A percentile compares a stretch with the other conserved stretches of the same genome.
phyloP scores from a whole-genome alignment of 1,140 invertebrate genomes.

The Aphelinus atriplicis region DNA sequence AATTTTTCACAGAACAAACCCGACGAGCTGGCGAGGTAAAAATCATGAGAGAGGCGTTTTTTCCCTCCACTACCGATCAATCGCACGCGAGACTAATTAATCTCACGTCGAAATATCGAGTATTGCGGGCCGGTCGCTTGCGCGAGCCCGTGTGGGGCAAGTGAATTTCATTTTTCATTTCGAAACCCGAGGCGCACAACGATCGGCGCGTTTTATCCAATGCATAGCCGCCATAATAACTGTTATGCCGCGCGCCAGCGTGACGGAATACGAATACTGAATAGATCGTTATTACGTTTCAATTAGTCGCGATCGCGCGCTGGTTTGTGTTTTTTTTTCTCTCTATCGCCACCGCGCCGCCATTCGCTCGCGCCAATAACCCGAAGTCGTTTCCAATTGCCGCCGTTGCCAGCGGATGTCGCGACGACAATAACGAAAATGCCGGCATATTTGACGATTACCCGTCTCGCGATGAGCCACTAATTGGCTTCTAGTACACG shows the following conservation, averaged over 20 bases:
- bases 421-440: too few relatives aligned
- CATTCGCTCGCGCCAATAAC: background rate
- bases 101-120: too few relatives aligned
- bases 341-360: conserved; percentile 9
- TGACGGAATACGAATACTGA: conserved; percentile 26
- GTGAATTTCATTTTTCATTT: conserved; percentile 22
- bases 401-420: too few relatives aligned
- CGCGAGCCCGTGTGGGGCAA: background rate
- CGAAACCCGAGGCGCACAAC: conserved; percentile 16
- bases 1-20: too few relatives aligned
- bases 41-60: too few relatives aligned
- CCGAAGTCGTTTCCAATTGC: background rate
- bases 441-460: too few relatives aligned
- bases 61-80: background rate
- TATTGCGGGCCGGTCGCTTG: too few relatives aligned
- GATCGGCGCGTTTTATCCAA: conserved; percentile 20
- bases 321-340: background rate
- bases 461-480: too few relatives aligned
- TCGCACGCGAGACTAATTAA: conserved; percentile 5
- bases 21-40: too few relatives aligned
- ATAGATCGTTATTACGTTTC: conserved; percentile 39
- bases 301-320: conserved; percentile 28
- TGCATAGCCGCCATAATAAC: conserved; percentile 21
- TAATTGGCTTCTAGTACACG: too few relatives aligned
- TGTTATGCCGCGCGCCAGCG: conserved; percentile 14